Evolutionary conservation across 2,797 vertebrate genomes (phyloP), one percentile per base, ranked within the genome.

Genomic region (Vipera latastei): DNA sequence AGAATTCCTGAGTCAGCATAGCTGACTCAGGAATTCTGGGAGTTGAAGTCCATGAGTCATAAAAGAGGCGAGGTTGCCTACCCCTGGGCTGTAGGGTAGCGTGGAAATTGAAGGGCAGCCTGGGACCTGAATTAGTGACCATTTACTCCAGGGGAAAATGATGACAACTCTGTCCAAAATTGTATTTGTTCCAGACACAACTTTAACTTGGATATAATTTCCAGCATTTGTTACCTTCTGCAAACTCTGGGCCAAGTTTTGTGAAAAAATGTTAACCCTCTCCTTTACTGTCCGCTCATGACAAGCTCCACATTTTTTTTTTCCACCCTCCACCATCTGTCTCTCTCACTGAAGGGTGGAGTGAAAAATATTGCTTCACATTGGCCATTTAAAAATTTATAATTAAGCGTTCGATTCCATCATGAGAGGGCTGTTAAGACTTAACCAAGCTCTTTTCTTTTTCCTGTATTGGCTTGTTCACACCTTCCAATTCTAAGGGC

Each of bases 351-450:
- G 65, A 92, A 95, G 94, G 93, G 95, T 93, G 86, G 20, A 93
- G 92, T 0, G 53, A 92, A 85, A 85, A 90, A 93, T 53, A 92
- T 92, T 87, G 0, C 32, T 20, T 2, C 38, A n/a, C 28, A 65
- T 48, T 13, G 60, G 28, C 92, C 95, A 94, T 93, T 93, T 0
- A 89, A 93, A 91, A 8, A 0, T 78, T 51, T 2, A 20, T 57
- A 18, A 38, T 32, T 2, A 18, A 93, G 93, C 0, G 89, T 55
- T 95, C 65, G 48, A 86, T n/a, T 59, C 92, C 44, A 93, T 95
- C 97, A 91, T 93, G 63, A 56, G 95, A 13, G 96, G 94, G 96
- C 95, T 78, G 51, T 0, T 69, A 91, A 93, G 90, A 92, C 94
- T 69, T 0, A 18, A 18, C 92, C 92, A 25, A 91, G 12, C 9